Percentiles rank a stretch among this genome's conserved stretches.
Conservation (phyloP, 2,113 vertebrate genomes). For the Panurus biarmicus region DNA sequence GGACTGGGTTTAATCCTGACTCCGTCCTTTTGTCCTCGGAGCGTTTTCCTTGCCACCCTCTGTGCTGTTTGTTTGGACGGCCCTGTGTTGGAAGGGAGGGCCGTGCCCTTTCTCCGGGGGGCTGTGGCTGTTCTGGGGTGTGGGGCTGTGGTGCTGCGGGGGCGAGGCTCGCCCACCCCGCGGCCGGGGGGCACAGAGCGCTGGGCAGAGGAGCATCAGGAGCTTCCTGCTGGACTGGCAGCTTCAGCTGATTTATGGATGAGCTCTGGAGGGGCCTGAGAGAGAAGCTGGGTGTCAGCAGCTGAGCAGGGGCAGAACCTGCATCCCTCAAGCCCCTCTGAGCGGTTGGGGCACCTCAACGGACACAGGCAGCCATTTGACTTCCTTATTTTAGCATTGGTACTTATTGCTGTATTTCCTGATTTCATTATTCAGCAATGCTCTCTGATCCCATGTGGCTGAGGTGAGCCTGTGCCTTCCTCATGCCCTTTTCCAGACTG, state of each 20-base stretch:
- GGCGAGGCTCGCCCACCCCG: background rate
- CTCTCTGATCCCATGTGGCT: background rate
- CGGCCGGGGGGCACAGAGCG: accelerated
- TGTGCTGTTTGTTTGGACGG: background rate
- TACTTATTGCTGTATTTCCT: background rate
- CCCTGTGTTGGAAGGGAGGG: background rate
- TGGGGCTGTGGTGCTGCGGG: background rate
- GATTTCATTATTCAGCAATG: accelerated
- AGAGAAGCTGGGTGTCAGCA: background rate
- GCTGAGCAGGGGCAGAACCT: background rate
- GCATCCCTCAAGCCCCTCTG: accelerated
- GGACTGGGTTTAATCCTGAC: conserved; percentile 9
- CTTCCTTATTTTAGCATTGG: background rate
- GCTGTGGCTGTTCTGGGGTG: background rate
- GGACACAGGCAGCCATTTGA: accelerated
- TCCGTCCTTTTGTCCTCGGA: conserved; percentile 55
- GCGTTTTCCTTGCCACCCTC: background rate
- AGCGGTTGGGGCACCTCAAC: accelerated
- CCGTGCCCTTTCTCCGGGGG: background rate
- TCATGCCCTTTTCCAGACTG: accelerated
- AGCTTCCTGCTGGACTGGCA: background rate
- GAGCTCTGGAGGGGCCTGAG: background rate
- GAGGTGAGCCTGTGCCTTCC: background rate
- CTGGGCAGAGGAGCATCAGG: accelerated
- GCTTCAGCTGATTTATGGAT: background rate